Evolutionary conservation across 2,888 invertebrate genomes (phyloP).

Genomic region (Apamea monoglypha): DNA sequence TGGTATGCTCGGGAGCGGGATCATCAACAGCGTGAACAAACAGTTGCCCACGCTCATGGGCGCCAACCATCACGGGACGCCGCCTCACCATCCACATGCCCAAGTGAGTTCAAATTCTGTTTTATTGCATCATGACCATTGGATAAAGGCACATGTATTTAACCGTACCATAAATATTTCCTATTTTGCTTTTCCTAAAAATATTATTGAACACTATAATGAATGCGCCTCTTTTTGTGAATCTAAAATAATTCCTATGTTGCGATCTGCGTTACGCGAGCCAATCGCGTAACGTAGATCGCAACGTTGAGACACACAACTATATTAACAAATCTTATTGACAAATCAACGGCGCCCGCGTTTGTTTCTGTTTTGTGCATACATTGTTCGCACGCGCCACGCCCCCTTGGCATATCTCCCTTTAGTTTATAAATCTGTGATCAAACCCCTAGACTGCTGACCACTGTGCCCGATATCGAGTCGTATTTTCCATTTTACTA

Average conservation of each 20-base stretch:
- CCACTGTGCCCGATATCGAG: background rate
- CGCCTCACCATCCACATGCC: slow-evolving; percentile 87
- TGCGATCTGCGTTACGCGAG: too few species aligned
- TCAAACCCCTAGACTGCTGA: background rate
- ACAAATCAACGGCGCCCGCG: too few species aligned
- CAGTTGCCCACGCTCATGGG: slow-evolving; percentile 92
- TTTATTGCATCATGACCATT: background rate
- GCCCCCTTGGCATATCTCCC: too few species aligned
- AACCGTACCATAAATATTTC: background rate
- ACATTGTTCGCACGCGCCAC: too few species aligned
- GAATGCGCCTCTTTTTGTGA: background rate
- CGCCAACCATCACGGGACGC: slow-evolving; percentile 86
- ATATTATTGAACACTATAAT: background rate
- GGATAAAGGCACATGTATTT: background rate
- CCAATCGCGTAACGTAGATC: too few species aligned
- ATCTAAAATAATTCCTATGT: too few species aligned
- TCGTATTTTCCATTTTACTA: background rate
- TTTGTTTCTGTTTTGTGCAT: too few species aligned
- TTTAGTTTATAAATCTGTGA: too few species aligned
- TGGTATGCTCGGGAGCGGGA: slow-evolving; percentile 93
- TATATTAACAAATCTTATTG: too few species aligned
- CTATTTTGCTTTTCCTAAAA: background rate
- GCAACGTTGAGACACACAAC: too few species aligned
- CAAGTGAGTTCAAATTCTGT: slow-evolving; percentile 77
- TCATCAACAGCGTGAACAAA: slow-evolving; percentile 94